These are phyloP conservation scores for Carlito syrichta DNA, from an alignment of 2,113 vertebrate species.

Conservation along the genomic window DNA sequence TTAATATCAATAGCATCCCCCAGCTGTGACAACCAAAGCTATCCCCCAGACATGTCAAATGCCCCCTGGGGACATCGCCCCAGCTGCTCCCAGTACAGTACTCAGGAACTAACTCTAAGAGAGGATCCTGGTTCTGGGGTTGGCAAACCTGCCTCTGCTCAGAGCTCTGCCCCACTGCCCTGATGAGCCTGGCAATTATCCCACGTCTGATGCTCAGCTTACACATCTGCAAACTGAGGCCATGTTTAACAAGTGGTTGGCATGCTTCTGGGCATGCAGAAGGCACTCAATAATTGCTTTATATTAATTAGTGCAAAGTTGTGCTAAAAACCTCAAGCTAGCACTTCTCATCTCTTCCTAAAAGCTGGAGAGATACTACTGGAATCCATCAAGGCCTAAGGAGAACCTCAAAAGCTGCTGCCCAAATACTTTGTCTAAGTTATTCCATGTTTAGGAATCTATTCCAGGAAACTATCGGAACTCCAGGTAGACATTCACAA, in stretches of 20 bases:
- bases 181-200: no score
- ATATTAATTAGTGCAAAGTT: not conserved
- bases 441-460: not conserved
- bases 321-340: not conserved
- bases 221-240: not conserved
- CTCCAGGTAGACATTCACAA: not conserved
- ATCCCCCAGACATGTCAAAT: not conserved
- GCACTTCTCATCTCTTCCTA: not conserved
- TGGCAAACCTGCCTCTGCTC: not conserved
- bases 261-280: not conserved
- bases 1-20: not conserved
- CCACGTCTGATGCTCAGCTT: not conserved
- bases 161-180: not conserved
- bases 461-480: not conserved
- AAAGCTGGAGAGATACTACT: not conserved
- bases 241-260: not conserved
- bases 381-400: not conserved
- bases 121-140: not conserved
- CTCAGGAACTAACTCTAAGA: not conserved
- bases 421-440: not conserved
- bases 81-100: not conserved
- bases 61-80: not conserved
- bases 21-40: not conserved
- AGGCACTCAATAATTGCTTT: not conserved
- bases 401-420: not conserved